Evolutionary conservation across 2,888 invertebrate species (phyloP), one percentile per base, ranked within the genome.

Genomic region (Selenia dentaria): DNA sequence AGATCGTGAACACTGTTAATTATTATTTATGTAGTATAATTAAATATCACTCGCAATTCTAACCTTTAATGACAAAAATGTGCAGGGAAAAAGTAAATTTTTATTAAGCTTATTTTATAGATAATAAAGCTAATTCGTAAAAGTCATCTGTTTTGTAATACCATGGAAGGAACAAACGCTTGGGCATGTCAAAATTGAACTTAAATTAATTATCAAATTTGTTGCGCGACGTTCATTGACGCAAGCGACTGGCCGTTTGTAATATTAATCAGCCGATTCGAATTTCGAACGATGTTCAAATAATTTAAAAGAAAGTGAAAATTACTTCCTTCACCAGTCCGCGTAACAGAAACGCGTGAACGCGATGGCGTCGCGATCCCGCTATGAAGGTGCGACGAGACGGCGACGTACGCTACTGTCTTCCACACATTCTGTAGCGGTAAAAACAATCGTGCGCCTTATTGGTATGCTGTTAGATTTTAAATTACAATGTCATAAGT

Each of bases 291-390:
- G 68, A 57, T 45, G 54, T 44, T 70, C 65, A 76, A 79, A 79
- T 81, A 74, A 79, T 80, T 78, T 70, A 81, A 83, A 85, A 81
- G 88, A 87, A 88, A 89, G 87, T 84, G 85, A 88, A 83, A 80
- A 81, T 77, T 61, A 62, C 62, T 78, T 69, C 75, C 70, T 69
- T 66, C 67, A 57, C 62, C 57, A 34, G 29, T 29, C 11, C 54
- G 55, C 55, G 53, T 51, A 57, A 57, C 45, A 43, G 36, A 51
- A 43, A 41, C 47, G 48, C 35, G n/a, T n/a, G 29, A 35, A 8
- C 25, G n/a, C 27, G 2, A 8, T 8, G 32, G 2, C 34, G 16
- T 25, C 38, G 38, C 29, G 41, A 14, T 34, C 22, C 40, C 32
- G 33, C 18, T 22, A 13, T 22, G 35, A 36, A 14, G 36, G 14